Percentiles rank a stretch among this genome's conserved stretches.
Conservation (phyloP, 2,113 vertebrate species). For the Lasiurus cinereus region DNA sequence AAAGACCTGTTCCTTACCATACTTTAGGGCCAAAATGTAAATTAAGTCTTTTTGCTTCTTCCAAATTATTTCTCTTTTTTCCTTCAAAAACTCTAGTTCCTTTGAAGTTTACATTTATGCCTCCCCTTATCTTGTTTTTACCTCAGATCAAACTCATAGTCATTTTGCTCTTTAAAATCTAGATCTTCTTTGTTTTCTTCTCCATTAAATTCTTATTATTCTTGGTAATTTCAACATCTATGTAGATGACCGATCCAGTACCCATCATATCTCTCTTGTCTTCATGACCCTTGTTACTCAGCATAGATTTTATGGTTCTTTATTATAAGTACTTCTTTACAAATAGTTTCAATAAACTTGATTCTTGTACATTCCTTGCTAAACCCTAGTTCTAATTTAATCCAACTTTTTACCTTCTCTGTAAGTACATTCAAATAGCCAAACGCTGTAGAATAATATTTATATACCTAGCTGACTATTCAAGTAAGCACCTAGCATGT, state of each 20-base stretch:
- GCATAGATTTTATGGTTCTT: not conserved
- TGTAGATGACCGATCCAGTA: not conserved
- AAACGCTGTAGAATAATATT: not conserved
- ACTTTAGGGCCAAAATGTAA: not conserved
- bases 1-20: not conserved
- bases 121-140: not conserved
- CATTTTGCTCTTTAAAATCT: conserved; percentile 20
- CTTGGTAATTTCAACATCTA: not conserved
- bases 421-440: not conserved
- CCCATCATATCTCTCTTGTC: not conserved
- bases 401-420: not conserved
- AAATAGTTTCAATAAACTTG: conserved; percentile 38
- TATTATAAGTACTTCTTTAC: conserved; percentile 9
- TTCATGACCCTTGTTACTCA: not conserved
- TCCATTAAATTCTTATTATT: not conserved
- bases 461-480: conserved; percentile 19
- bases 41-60: conserved; percentile 42
- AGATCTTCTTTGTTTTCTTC: conserved; percentile 41
- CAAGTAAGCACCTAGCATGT: not conserved
- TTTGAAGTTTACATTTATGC: not conserved
- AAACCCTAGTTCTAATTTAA: conserved; percentile 3
- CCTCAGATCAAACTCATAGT: not conserved
- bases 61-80: conserved; percentile 51
- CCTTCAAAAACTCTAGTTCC: not conserved
- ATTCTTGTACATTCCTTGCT: not conserved